These are phyloP conservation scores for Oreochromis aureus DNA, from an alignment of 2,113 vertebrate species.

Conservation along the genomic window DNA sequence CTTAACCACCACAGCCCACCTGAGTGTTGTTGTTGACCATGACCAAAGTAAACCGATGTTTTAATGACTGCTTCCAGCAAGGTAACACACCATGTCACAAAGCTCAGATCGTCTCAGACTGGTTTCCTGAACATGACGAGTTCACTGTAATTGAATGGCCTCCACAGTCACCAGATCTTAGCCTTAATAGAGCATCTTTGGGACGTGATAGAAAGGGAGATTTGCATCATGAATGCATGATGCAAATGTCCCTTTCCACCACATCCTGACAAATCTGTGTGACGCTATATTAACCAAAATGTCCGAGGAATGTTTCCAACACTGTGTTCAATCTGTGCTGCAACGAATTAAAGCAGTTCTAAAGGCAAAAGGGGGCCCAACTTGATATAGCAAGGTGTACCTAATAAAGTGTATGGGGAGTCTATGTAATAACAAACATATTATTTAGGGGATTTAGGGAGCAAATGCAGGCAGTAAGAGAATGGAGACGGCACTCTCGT, in stretches of 20 bases:
- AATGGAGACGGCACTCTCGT: not conserved
- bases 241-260: not conserved
- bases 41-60: not conserved
- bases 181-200: not conserved
- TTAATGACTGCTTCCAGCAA: not conserved
- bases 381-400: not conserved
- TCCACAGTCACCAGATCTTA: not conserved
- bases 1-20: not conserved
- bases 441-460: not conserved
- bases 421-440: not conserved
- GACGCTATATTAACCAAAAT: not conserved
- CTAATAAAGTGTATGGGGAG: not conserved
- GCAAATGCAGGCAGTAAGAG: not conserved
- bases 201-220: fast-evolving
- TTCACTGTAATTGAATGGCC: not conserved
- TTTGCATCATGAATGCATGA: not conserved
- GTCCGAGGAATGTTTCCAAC: not conserved
- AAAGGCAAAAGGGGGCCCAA: not conserved
- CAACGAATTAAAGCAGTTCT: not conserved
- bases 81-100: not conserved
- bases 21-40: not conserved
- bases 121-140: not conserved
- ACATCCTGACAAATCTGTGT: not conserved
- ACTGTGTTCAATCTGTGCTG: not conserved
- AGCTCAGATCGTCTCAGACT: not conserved